Conservation (phyloP, 1,140 invertebrate genomes). For the Drepana arcuata region DNA sequence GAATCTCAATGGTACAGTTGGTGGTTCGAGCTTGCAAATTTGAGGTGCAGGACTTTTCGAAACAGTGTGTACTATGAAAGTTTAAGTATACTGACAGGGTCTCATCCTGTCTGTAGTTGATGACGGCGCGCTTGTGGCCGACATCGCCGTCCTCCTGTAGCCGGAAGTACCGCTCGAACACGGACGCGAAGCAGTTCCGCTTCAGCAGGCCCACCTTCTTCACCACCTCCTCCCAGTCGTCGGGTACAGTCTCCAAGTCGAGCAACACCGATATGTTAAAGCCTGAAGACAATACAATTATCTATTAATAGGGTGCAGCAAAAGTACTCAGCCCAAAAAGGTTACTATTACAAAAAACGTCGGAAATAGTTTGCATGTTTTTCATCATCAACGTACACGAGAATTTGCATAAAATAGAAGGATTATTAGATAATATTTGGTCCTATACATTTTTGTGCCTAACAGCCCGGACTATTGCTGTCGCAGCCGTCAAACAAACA, state of each 20-base stretch:
- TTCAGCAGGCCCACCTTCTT: constrained; percentile 96
- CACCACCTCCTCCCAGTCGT: constrained; percentile 89
- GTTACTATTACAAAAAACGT: not conserved
- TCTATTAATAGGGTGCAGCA: not conserved
- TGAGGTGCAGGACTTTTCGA: too few relatives aligned
- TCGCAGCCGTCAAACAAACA: too few relatives aligned
- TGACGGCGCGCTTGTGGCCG: constrained; percentile 94
- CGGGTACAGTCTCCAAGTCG: constrained; percentile 93
- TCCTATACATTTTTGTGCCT: too few relatives aligned
- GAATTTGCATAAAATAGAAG: too few relatives aligned
- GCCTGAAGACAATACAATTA: constrained; percentile 60
- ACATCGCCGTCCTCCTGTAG: constrained; percentile 95
- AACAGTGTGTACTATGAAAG: too few relatives aligned
- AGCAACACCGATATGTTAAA: constrained; percentile 96
- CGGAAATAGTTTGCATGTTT: not conserved
- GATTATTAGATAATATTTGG: too few relatives aligned
- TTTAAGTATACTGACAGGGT: constrained; percentile 97
- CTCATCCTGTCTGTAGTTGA: constrained; percentile 99
- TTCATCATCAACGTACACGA: too few relatives aligned
- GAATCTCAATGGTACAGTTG: too few relatives aligned
- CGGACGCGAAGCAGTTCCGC: constrained; percentile 98
- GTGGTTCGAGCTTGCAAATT: too few relatives aligned
- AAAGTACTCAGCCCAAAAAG: constrained; percentile 2
- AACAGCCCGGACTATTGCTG: too few relatives aligned
- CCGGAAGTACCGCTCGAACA: constrained; percentile 99